Evolutionary conservation across 1,140 invertebrate species (phyloP).

Genomic region (Platorchestia sp.): DNA sequence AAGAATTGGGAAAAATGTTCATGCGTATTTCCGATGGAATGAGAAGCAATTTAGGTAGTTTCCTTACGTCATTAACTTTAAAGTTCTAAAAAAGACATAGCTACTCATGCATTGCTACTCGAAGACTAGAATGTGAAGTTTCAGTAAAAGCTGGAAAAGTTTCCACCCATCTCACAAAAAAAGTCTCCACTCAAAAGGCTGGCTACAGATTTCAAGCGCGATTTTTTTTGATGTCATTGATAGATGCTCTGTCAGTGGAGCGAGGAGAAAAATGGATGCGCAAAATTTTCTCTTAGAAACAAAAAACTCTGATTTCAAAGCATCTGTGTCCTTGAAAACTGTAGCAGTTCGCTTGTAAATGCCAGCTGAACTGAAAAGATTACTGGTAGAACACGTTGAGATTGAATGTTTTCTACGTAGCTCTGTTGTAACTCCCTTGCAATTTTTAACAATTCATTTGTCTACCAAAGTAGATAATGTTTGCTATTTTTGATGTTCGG

Average conservation of each 20-base stretch:
- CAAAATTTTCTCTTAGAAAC: neutral
- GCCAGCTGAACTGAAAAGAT: neutral
- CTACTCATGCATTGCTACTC: no score
- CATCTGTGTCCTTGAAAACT: neutral
- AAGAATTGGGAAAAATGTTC: no score
- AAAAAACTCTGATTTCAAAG: neutral
- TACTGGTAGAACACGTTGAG: neutral
- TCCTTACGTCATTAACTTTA: no score
- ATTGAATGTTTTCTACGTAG: neutral
- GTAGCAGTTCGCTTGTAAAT: neutral
- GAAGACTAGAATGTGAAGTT: neutral
- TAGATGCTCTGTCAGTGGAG: neutral
- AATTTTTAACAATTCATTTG: neutral
- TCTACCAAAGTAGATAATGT: neutral
- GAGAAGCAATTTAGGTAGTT: no score
- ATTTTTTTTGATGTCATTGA: neutral
- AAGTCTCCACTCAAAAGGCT: neutral
- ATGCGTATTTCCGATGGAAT: no score
- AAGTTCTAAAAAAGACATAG: no score
- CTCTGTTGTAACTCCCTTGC: neutral
- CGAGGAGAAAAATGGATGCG: neutral
- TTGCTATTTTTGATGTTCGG: neutral
- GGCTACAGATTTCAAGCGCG: neutral
- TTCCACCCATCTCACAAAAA: neutral
- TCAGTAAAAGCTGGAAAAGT: neutral